These are phyloP conservation scores for Anadara kagoshimensis DNA, from an alignment of 1,140 invertebrate species.

Conservation along the genomic window DNA sequence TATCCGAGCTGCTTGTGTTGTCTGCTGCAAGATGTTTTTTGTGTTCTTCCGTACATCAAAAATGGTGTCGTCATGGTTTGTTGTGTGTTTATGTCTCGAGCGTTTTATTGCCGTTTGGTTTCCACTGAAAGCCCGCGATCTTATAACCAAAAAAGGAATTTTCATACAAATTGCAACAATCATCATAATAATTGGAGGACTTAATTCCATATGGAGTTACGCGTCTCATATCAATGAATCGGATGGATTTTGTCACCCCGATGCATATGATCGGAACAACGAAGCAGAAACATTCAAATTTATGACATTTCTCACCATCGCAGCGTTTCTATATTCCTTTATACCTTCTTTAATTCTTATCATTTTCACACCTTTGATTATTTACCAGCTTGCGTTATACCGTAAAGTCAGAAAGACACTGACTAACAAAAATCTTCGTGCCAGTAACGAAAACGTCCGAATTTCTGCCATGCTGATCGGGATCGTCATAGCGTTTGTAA, in stretches of 20 bases:
- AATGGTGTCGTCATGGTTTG: conserved; percentile 61
- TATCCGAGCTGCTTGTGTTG: conserved; percentile 39
- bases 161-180: conserved; percentile 9
- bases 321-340: conserved; percentile 27
- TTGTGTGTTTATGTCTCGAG: conserved; percentile 55
- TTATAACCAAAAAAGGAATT: conserved; percentile 37
- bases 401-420: background rate
- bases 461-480: conserved; percentile 41
- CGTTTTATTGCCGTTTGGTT: conserved; percentile 56
- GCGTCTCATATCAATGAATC: conserved; percentile 31
- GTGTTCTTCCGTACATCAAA: conserved; percentile 51
- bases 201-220: conserved; percentile 43
- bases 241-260: conserved; percentile 44
- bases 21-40: conserved; percentile 52
- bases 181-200: conserved; percentile 27
- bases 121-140: conserved; percentile 49
- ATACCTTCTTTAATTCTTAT: conserved; percentile 34
- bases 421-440: conserved; percentile 5
- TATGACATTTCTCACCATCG: conserved; percentile 22
- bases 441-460: background rate
- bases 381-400: conserved; percentile 1
- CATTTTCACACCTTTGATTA: conserved; percentile 31
- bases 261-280: conserved; percentile 10
- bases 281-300: conserved; percentile 1
- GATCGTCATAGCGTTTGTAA: conserved; percentile 37